Percentiles rank a stretch among this genome's conserved stretches.
Conservation (phyloP, 1,140 invertebrate species). For the Zaprionus ornatus region DNA sequence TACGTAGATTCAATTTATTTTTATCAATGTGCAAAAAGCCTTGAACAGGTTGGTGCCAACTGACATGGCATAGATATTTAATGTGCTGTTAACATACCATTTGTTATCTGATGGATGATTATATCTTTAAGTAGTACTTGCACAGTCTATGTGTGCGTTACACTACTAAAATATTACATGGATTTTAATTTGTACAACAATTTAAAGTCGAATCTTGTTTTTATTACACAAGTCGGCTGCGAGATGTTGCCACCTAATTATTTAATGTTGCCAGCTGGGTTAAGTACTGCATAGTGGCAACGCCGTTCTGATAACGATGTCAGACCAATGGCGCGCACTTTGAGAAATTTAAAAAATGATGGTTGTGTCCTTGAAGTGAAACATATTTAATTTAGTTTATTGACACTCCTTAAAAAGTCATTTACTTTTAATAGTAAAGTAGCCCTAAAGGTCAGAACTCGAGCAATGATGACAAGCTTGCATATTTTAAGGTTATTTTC, state of each 20-base stretch:
- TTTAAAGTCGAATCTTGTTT: slow-evolving; percentile 58
- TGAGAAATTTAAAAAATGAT: not conserved
- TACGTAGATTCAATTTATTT: slow-evolving; percentile 18
- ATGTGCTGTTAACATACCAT: slow-evolving; percentile 25
- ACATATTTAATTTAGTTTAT: not conserved
- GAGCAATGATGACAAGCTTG: not conserved
- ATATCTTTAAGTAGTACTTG: not conserved
- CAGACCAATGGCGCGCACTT: slow-evolving; percentile 19
- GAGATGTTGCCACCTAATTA: slow-evolving; percentile 25
- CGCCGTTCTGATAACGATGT: not conserved
- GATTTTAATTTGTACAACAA: slow-evolving; percentile 32
- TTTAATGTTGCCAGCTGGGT: not conserved
- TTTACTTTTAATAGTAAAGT: slow-evolving; percentile 35
- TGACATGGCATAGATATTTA: not conserved
- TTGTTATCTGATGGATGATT: slow-evolving; percentile 11
- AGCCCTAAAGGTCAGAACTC: slow-evolving; percentile 5
- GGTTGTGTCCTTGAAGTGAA: not conserved
- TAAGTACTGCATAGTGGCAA: slow-evolving; percentile 4
- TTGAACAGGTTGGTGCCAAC: slow-evolving; percentile 18
- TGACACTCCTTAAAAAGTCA: slow-evolving; percentile 7
- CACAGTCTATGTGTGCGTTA: slow-evolving; percentile 14
- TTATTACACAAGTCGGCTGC: slow-evolving; percentile 65
- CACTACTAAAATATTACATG: slow-evolving; percentile 34
- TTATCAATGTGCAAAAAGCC: slow-evolving; percentile 19
- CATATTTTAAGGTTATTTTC: slow-evolving; percentile 40